Evolutionary conservation across 2,797 vertebrate genomes (phyloP), one percentile per base, ranked within the genome.

Genomic region (Sarcoramphus papa): DNA sequence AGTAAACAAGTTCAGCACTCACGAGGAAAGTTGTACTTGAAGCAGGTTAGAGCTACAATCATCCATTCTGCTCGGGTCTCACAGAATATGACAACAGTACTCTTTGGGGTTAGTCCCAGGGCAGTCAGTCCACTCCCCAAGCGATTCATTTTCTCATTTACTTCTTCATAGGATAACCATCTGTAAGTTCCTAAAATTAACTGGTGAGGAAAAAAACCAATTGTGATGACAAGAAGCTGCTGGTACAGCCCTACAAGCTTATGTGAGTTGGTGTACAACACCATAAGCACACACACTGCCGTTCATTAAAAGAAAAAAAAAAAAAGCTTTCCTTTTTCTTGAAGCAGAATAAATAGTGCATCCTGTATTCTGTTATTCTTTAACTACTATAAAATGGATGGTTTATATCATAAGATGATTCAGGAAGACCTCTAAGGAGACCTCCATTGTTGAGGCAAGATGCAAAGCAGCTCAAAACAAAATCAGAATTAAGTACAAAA

Each of bases 1-100:
- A 67, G 43, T 21, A n/a, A 79, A 23, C 18, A 37, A 25, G 54
- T 1, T 45, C 31, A 75, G 37, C 65, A 98, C 98, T 99, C 98
- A 99, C 99, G 97, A 91, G 99, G 99, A 76, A 99, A 99, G 96
- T 99, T 99, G 96, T 96, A 98, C 94, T 99, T 99, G 97, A 99
- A 99, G 98, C 99, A 99, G 35, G 99, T 91, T 95, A 99, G 99
- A 45, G 99, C 99, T 3, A 98, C 97, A 67, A 99, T 99, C 98
- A 99, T 99, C 99, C 99, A 99, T 79, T 99, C 99, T 0, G 99
- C 99, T 95, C 99, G 98, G 23, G 99, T 99, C 98, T 99, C 99
- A 82, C 99, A 99, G 96, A 99, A 99, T 89, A 99, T 98, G 27
- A 98, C 99, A 24, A 99, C 98, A 8, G 98, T 99, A 80, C 94